phyloP scores from a whole-genome alignment of 2,113 vertebrate genomes.

The Herpetotheres cachinnans region DNA sequence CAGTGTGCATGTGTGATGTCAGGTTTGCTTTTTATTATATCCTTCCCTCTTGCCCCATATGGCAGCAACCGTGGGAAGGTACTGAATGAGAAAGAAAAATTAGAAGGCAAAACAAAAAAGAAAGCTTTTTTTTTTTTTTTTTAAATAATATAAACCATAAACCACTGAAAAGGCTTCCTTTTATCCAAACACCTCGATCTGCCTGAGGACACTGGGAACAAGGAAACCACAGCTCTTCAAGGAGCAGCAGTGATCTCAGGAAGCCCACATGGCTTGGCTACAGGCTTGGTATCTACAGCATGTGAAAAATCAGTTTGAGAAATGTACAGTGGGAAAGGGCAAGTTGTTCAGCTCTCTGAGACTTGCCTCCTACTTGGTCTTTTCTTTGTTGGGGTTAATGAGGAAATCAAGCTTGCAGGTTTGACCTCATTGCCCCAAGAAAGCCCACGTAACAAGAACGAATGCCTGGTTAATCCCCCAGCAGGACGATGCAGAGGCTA shows the following conservation, averaged over 20 bases:
- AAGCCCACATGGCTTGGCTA: slow-evolving; percentile 9
- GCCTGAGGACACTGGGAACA: slow-evolving; percentile 44
- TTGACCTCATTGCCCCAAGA: background rate
- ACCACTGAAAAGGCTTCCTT: slow-evolving; percentile 58
- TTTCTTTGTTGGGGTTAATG: background rate
- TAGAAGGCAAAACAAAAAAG: background rate
- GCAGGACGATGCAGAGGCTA: background rate
- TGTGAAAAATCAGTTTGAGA: background rate
- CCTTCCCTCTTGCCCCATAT: background rate
- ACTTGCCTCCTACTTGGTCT: background rate
- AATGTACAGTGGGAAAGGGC: background rate
- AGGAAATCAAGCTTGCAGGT: background rate
- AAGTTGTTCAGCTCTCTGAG: background rate
- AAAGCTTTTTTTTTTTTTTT: background rate
- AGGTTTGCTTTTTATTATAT: slow-evolving; percentile 39
- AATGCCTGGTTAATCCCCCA: background rate
- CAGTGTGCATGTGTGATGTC: slow-evolving; percentile 47
- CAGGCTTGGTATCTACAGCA: background rate
- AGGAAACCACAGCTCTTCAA: slow-evolving; percentile 12
- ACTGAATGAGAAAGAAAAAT: slow-evolving; percentile 8
- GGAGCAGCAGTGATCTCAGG: slow-evolving; percentile 46
- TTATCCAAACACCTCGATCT: slow-evolving; percentile 32
- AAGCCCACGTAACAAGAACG: background rate
- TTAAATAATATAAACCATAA: background rate
- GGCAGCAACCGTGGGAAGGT: background rate